Base-by-base conservation (phyloP, 2,113 vertebrate genomes). In the Otis tarda region DNA sequence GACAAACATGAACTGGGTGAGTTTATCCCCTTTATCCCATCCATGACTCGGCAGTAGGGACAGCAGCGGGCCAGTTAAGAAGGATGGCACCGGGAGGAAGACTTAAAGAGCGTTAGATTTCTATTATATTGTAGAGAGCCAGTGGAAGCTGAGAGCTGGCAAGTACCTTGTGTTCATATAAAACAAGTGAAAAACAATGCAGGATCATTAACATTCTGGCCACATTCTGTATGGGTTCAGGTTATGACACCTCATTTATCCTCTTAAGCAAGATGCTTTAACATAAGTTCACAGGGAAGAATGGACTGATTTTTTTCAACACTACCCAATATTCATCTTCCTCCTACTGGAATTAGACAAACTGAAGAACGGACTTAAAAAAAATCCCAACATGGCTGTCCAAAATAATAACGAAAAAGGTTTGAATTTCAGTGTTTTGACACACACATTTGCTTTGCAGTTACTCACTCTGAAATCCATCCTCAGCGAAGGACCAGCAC, bases 1-100 rank as follows among this genome's bases (percentile, higher is more conserved):
- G 50, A 39, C 43, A 24, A 37, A 31, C 27, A 19, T 0, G 1
- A 16, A 20, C 8, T 0, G 21, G 33, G 4, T 13, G 21, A 24
- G n/a, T 47, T 57, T 12, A 52, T 31, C 37, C 25, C 12, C 61
- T 52, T 52, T 11, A n/a, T 25, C 50, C 33, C 63, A 28, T 2
- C 43, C 39, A 4, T 5, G 31, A 5, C 75, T 39, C 57, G 3
- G 39, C 1, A 10, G 52, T 0, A 23, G 87, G 37, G 3, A n/a
- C 33, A 53, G 57, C 82, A 33, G 50, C 1, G 41, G 55, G 50
- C 21, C 43, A 22, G 70, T 10, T 33, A 30, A 53, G 50, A 31
- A 69, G n/a, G 65, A 50, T 15, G 31, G 55, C 14, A 4, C 41
- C 24, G 33, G 24, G 33, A 41, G 37, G 5, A 12, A 35, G 55